These are phyloP conservation scores for Autographa gamma DNA, from an alignment of 2,888 invertebrate species.

Conservation along the genomic window DNA sequence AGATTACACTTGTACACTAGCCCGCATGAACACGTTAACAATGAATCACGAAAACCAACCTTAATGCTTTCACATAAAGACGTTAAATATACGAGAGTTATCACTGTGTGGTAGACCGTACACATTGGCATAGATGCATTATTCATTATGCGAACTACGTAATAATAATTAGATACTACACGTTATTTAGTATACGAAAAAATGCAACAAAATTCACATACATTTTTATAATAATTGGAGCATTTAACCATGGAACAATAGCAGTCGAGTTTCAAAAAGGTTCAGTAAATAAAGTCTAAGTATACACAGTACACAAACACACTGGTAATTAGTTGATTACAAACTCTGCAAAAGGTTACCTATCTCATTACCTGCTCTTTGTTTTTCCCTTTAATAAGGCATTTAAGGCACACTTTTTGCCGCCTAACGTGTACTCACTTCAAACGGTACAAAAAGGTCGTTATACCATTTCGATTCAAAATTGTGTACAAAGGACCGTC, in stretches of 20 bases:
- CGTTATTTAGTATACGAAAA: not conserved
- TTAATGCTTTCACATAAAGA: not conserved
- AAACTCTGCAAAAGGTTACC: not conserved
- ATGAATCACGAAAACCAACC: not conserved
- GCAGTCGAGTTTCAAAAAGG: not conserved
- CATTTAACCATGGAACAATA: too few species aligned
- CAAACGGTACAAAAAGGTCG: not conserved
- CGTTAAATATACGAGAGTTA: not conserved
- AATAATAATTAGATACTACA: not conserved
- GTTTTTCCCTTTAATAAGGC: not conserved
- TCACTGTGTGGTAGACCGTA: not conserved
- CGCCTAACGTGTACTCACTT: slow-evolving; percentile 18
- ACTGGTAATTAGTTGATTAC: too few species aligned
- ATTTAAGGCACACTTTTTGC: slow-evolving; percentile 18
- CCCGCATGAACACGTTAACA: not conserved
- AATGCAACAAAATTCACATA: too few species aligned
- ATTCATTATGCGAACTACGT: not conserved
- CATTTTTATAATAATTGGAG: too few species aligned
- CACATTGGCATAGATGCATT: not conserved
- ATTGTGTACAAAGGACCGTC: not conserved
- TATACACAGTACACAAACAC: not conserved
- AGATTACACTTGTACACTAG: slow-evolving; percentile 48
- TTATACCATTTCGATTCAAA: not conserved
- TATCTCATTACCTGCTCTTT: not conserved
- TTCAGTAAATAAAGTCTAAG: not conserved